phyloP scores from a whole-genome alignment of 2,888 invertebrate genomes.

The Drosophila helvetica region DNA sequence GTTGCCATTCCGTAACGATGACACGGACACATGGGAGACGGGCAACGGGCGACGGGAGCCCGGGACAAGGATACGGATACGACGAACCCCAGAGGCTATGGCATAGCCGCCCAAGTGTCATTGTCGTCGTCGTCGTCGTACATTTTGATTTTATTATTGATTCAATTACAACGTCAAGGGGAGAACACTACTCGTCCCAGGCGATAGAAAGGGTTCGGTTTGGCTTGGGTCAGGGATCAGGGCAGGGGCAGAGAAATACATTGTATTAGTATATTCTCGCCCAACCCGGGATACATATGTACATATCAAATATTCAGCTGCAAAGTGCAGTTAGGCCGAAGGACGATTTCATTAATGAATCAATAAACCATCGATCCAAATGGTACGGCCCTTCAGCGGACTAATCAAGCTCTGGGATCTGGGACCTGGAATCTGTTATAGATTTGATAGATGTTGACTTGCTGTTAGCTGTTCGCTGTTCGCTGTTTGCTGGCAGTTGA shows the following conservation, averaged over 20 bases:
- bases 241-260: too few species aligned
- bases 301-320: slow-evolving; percentile 20
- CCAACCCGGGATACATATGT: slow-evolving; percentile 6
- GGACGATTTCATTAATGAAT: slow-evolving; percentile 27
- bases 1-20: slow-evolving; percentile 28
- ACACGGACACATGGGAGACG: slow-evolving; percentile 27
- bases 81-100: slow-evolving; percentile 24
- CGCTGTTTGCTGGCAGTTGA: slow-evolving; percentile 58
- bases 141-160: slow-evolving; percentile 72
- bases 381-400: not conserved
- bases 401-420: not conserved
- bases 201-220: not conserved
- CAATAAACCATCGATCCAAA: slow-evolving; percentile 7
- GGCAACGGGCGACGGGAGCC: too few species aligned
- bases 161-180: slow-evolving; percentile 72
- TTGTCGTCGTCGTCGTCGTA: slow-evolving; percentile 48
- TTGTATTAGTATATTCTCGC: not conserved
- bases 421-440: slow-evolving; percentile 12
- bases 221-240: slow-evolving; percentile 15
- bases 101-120: slow-evolving; percentile 39
- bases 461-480: slow-evolving; percentile 10
- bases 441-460: slow-evolving; percentile 42
- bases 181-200: slow-evolving; percentile 13
- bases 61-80: not conserved
- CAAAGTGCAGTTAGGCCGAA: not conserved